A percentile compares a stretch with the other conserved stretches of the same genome.
Evolutionary conservation across 2,888 invertebrate species (phyloP).

Genomic region (Lasioglossum leucozonium): DNA sequence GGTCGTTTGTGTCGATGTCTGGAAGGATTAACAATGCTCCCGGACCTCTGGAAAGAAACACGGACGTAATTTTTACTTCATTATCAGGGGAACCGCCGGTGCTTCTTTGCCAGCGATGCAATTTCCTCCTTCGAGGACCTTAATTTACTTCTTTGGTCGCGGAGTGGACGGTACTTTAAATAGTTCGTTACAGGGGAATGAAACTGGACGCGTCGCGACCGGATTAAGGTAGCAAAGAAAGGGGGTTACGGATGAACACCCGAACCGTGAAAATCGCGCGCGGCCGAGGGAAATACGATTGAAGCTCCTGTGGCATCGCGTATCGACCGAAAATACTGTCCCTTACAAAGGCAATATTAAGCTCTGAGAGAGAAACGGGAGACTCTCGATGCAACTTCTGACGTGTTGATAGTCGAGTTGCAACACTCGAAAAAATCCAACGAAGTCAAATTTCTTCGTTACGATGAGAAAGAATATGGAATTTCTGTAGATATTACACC

Average conservation of each 20-base stretch:
- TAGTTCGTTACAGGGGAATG: slow-evolving; percentile 31
- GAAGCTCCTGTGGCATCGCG: neutral
- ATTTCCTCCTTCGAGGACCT: slow-evolving; percentile 36
- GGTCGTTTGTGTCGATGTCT: neutral
- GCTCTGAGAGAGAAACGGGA: too few species aligned
- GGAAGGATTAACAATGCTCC: neutral
- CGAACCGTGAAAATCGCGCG: neutral
- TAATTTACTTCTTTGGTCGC: slow-evolving; percentile 63
- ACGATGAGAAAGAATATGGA: too few species aligned
- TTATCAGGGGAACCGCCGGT: slow-evolving; percentile 20
- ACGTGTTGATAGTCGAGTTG: neutral
- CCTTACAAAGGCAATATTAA: neutral
- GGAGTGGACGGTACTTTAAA: slow-evolving; percentile 40
- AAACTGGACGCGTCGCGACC: neutral
- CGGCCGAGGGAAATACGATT: neutral
- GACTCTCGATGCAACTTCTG: neutral
- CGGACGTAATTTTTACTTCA: slow-evolving; percentile 47
- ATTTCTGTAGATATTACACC: neutral
- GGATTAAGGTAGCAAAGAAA: slow-evolving; percentile 9
- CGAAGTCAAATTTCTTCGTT: neutral
- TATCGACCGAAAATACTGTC: neutral
- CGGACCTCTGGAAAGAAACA: neutral
- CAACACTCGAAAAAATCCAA: too few species aligned
- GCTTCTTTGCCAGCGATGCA: slow-evolving; percentile 29
- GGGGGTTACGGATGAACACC: neutral